Evolutionary conservation across 2,888 invertebrate genomes (phyloP), one percentile per base, ranked within the genome.

Genomic region (Teinopalpus imperialis): DNA sequence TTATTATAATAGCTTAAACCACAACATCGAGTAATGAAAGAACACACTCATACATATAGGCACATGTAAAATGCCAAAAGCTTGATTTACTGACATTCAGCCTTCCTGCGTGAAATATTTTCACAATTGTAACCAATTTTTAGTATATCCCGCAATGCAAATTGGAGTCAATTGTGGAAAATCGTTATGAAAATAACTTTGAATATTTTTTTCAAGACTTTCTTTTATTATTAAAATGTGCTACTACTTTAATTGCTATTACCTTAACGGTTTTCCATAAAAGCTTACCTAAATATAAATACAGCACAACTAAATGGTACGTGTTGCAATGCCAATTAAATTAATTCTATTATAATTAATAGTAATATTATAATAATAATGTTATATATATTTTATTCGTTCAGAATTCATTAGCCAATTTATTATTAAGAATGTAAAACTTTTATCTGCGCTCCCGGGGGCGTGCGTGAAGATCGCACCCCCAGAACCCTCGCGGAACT

Each of bases 81-180:
- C 56, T 64, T 72, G 69, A 72, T 69, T 64, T 66, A 71, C 69
- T 71, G 69, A 67, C 44, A 44, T 44, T 44, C 66, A 63, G 51
- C 45, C 26, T 43, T 27, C 41, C 30, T 40, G 24, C 16, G 37
- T 37, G 31, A 37, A 30, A 44, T 37, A 44, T 44, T 44, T 44
- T 36, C 34, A 49, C 54, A 47, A 55, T 65, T 60, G 59, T 61
- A 56, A 55, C 48, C 54, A 56, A 60, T 59, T 63, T 51, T 50
- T 27, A 29, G 14, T 39, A 44, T 52, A 49, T 43, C 14, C 27
- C 26, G 23, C 9, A 27, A 23, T 45, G 37, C 46, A 43, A 49
- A 48, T 54, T 48, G 39, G 41, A 31, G 23, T 26, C 49, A 46
- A 44, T 45, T 32, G 42, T 39, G 34, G 6, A 35, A 35, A 35